phyloP scores from a whole-genome alignment of 2,113 vertebrate species.

The Eulemur macaco region DNA sequence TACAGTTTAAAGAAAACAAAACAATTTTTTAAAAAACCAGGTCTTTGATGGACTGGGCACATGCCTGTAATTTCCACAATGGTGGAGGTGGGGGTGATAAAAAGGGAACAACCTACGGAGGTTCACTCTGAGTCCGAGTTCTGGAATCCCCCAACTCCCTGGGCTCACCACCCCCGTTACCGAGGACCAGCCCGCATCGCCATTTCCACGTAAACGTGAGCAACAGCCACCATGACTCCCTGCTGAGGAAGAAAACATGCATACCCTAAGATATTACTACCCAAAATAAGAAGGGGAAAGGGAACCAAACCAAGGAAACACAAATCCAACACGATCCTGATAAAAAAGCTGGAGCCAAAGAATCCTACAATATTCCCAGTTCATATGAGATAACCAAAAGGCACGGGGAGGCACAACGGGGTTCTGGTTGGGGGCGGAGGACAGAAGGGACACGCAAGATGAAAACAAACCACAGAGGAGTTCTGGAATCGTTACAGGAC shows the following conservation, averaged over 20 bases:
- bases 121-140: background rate
- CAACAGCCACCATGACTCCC: background rate
- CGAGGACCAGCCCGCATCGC: rapidly evolving
- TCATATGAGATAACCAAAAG: background rate
- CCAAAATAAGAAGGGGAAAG: background rate
- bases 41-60: background rate
- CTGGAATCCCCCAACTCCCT: background rate
- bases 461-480: background rate
- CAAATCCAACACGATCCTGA: background rate
- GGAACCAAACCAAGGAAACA: background rate
- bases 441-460: background rate
- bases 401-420: no score
- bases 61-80: background rate
- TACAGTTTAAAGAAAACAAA: background rate
- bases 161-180: background rate
- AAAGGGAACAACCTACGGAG: background rate
- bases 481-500: background rate
- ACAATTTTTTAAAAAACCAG: background rate
- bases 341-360: background rate
- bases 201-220: background rate
- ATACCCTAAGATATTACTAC: background rate
- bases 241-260: background rate
- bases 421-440: background rate
- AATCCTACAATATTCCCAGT: background rate
- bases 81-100: background rate